Conservation (phyloP, 1,140 invertebrate species). For the Drosophila pandora region DNA sequence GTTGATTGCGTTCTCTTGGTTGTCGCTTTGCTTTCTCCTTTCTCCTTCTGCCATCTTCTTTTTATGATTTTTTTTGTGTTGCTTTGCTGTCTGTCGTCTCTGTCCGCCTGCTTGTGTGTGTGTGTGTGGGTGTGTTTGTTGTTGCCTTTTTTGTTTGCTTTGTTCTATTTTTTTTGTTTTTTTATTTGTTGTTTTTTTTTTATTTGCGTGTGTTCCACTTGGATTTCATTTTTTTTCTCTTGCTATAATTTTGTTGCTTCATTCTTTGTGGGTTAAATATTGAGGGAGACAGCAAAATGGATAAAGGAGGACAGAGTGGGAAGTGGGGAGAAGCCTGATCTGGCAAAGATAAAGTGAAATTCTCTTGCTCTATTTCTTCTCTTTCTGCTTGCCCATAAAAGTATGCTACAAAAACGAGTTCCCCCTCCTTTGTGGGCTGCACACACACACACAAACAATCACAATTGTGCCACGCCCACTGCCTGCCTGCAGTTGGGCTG, state of each 20-base stretch:
- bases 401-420: slow-evolving; percentile 64
- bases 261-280: slow-evolving; percentile 78
- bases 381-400: slow-evolving; percentile 62
- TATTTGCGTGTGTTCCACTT: slow-evolving; percentile 35
- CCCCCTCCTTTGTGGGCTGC: neutral
- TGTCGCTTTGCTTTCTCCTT: neutral
- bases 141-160: slow-evolving; percentile 11
- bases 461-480: slow-evolving; percentile 17
- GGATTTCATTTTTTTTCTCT: slow-evolving; percentile 46
- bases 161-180: slow-evolving; percentile 12
- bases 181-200: slow-evolving; percentile 15
- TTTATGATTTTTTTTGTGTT: neutral
- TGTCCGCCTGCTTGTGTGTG: slow-evolving; percentile 69
- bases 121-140: slow-evolving; percentile 48
- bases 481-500: slow-evolving; percentile 50
- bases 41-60: neutral
- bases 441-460: slow-evolving; percentile 38
- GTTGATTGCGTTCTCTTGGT: slow-evolving; percentile 41
- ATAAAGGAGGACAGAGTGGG: neutral
- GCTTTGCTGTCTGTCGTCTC: slow-evolving; percentile 42
- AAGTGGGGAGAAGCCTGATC: slow-evolving; percentile 19
- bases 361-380: slow-evolving; percentile 30
- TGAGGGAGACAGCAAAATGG: slow-evolving; percentile 21
- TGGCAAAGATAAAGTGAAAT: slow-evolving; percentile 38
- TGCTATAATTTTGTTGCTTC: slow-evolving; percentile 74